These are phyloP conservation scores for Chelonoidis abingdonii DNA, from an alignment of 2,113 vertebrate genomes.

Conservation along the genomic window DNA sequence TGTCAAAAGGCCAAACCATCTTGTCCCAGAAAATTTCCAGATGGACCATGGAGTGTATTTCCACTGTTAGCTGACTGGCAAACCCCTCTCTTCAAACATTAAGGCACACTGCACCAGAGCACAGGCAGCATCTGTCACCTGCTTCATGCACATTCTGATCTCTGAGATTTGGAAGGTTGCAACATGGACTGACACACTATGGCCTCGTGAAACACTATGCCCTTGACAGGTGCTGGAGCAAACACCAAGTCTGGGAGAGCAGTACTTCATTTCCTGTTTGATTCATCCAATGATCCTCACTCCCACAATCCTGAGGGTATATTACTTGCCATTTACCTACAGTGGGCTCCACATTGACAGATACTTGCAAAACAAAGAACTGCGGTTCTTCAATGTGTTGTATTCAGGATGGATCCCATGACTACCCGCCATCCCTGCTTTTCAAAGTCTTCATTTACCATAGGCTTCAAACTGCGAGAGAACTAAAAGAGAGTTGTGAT, in stretches of 20 bases:
- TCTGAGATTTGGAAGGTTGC: neutral
- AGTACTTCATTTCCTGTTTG: conserved; percentile 1
- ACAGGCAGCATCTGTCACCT: neutral
- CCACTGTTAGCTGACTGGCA: neutral
- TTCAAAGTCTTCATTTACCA: conserved; percentile 2
- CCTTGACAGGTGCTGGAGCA: neutral
- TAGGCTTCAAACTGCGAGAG: neutral
- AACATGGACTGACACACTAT: fast-evolving
- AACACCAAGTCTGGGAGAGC: neutral
- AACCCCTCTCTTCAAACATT: neutral
- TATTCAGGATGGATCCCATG: conserved; percentile 27
- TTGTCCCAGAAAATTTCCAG: neutral
- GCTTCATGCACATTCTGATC: neutral
- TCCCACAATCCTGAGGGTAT: neutral
- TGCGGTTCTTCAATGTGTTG: neutral
- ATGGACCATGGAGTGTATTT: neutral
- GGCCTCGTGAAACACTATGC: neutral
- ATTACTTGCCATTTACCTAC: neutral
- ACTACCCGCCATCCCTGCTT: neutral
- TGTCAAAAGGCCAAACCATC: neutral
- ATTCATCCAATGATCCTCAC: neutral
- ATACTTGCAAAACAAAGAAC: neutral
- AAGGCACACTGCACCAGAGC: neutral
- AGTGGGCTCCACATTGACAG: neutral
- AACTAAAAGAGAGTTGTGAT: neutral